Evolutionary conservation across 2,888 invertebrate genomes (phyloP), one percentile per base, ranked within the genome.

Genomic region (Agrotis segetum): DNA sequence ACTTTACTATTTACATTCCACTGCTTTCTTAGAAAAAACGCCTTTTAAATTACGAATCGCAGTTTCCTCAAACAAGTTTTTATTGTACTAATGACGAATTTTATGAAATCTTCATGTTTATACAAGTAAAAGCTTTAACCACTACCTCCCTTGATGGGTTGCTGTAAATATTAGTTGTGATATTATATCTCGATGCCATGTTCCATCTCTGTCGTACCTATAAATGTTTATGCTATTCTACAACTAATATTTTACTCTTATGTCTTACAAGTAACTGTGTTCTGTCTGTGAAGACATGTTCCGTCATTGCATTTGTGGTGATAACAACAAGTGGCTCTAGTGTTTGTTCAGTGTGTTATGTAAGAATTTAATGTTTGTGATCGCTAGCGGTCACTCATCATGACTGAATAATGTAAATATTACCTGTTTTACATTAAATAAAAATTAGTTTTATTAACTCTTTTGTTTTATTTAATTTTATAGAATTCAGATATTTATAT

Each of bases 401-500:
- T 93, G 96, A 96, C 96, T 96, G 96, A 96, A 94, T 94, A 94
- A 89, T 95, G 95, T 95, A 95, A 94, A 95, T 95, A 95, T 88
- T 88, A 88, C 90, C 87, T 92, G 92, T 93, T 94, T 94, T 94
- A 89, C 93, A 93, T 90, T 89, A 89, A 95, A 94, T 93, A 92
- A 93, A 85, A 94, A 91, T 86, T 92, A 92, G 89, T 92, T 92
- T 92, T 91, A 90, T 88, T 90, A 91, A 62, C 24, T 53, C 34
- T 19, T 14, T 14, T 34, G 66, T 77, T 85, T 74, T 86, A 64
- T 87, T 88, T 79, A 72, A 74, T 80, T 55, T 71, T n/a, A 52
- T 44, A 14, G 16, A 55, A 53, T 53, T 55, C 13, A 52, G 21
- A 60, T 61, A 67, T 56, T 17, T 40, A 40, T 69, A 80, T 74